Evolutionary conservation across 2,797 vertebrate genomes (phyloP).

Genomic region (Coregonus ussuriensis): DNA sequence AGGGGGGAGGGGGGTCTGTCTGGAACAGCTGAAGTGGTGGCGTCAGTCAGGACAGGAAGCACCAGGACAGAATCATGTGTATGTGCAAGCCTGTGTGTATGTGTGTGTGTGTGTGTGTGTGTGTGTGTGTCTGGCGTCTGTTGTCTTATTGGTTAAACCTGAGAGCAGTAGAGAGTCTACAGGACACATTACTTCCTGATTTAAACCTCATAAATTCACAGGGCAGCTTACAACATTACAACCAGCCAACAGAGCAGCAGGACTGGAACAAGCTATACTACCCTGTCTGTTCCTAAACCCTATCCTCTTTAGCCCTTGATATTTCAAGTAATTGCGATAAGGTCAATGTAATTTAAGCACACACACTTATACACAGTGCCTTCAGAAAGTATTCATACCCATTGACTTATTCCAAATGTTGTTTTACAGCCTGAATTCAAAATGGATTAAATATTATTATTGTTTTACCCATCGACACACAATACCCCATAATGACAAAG

Average conservation of each 20-base stretch:
- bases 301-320: slow-evolving; percentile 5
- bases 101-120: not conserved
- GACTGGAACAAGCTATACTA: not conserved
- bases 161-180: slow-evolving; percentile 32
- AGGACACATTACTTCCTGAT: slow-evolving; percentile 26
- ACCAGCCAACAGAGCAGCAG: slow-evolving; percentile 7
- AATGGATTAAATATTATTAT: too few species aligned
- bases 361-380: not conserved
- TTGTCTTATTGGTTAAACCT: slow-evolving; percentile 22
- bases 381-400: too few species aligned
- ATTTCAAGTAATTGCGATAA: not conserved
- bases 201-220: slow-evolving; percentile 48
- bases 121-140: slow-evolving; percentile 17
- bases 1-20: not conserved
- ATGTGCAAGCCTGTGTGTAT: not conserved
- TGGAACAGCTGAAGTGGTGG: slow-evolving; percentile 54
- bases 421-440: too few species aligned
- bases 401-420: too few species aligned
- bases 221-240: slow-evolving; percentile 17
- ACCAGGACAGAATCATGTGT: not conserved
- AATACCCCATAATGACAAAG: too few species aligned
- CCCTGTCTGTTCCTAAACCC: not conserved
- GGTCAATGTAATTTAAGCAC: not conserved
- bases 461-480: too few species aligned
- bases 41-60: not conserved